A percentile compares a stretch with the other conserved stretches of the same genome.
phyloP scores from a whole-genome alignment of 2,113 vertebrate genomes.

The Delphinus delphis region DNA sequence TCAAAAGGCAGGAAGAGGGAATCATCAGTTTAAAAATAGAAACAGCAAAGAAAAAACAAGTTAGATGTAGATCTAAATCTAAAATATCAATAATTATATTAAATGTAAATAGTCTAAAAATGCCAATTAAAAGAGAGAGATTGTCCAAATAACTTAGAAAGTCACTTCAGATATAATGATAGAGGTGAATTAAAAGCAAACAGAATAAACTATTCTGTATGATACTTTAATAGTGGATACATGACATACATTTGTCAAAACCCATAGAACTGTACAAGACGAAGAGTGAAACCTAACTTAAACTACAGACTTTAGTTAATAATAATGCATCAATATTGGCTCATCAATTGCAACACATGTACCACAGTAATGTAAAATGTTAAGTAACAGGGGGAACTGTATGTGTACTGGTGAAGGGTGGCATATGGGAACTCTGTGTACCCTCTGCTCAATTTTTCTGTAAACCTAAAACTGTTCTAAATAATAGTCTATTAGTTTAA shows the following conservation, averaged over 20 bases:
- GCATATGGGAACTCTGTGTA: not conserved
- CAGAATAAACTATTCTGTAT: not conserved
- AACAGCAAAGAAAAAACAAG: not conserved
- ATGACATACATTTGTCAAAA: not conserved
- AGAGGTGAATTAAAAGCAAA: constrained; percentile 17
- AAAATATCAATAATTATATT: not conserved
- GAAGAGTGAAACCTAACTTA: constrained; percentile 6
- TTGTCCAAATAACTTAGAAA: constrained; percentile 14
- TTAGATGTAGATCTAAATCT: not conserved
- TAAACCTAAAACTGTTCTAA: not conserved
- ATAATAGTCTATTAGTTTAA: constrained; percentile 8
- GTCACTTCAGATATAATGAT: not conserved
- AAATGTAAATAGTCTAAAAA: constrained; percentile 6
- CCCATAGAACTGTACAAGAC: not conserved
- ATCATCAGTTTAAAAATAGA: not conserved
- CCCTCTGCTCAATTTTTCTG: not conserved
- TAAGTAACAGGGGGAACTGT: not conserved
- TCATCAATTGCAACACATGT: not conserved
- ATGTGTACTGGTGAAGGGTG: not conserved
- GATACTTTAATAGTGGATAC: not conserved
- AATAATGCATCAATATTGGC: not conserved
- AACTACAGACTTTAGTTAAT: not conserved
- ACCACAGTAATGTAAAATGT: not conserved
- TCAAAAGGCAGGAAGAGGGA: not conserved
- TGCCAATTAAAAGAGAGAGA: not conserved